Conservation (phyloP, 2,888 invertebrate genomes). For the Hesperia comma region DNA sequence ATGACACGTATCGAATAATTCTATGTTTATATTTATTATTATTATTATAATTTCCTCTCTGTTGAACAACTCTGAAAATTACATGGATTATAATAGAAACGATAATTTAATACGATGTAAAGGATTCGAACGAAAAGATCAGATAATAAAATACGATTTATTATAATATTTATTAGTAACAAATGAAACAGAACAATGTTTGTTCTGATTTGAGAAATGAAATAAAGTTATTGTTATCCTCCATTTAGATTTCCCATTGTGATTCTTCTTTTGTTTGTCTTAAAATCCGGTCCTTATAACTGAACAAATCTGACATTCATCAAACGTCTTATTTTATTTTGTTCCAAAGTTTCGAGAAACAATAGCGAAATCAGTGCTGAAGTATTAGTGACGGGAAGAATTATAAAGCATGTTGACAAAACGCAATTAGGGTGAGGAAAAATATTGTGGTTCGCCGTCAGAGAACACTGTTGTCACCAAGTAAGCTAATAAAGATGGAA, state of each 20-base stretch:
- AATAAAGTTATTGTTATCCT: constrained; percentile 3
- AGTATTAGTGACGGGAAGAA: constrained; percentile 34
- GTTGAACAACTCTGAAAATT: too few species aligned
- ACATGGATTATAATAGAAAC: too few species aligned
- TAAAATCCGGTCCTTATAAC: constrained; percentile 26
- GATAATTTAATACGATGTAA: too few species aligned
- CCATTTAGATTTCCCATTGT: constrained; percentile 9
- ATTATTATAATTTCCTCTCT: too few species aligned
- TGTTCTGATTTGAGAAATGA: background rate
- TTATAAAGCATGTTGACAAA: constrained; percentile 51
- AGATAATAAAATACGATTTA: background rate
- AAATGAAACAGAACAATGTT: background rate
- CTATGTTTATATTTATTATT: too few species aligned
- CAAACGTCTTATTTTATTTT: constrained; percentile 34
- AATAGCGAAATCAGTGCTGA: constrained; percentile 31
- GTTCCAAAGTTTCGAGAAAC: constrained; percentile 30
- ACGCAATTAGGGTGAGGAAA: constrained; percentile 48
- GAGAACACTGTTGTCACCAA: constrained; percentile 16
- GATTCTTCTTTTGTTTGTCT: constrained; percentile 25
- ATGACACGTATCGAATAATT: too few species aligned
- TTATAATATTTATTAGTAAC: background rate
- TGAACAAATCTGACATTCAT: constrained; percentile 35
- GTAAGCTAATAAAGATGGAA: background rate
- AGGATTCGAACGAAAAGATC: too few species aligned
- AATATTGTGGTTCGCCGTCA: constrained; percentile 48